Percentiles rank a stretch among this genome's conserved stretches.
Conservation (phyloP, 1,140 invertebrate genomes). For the Zaprionus lachaisei region DNA sequence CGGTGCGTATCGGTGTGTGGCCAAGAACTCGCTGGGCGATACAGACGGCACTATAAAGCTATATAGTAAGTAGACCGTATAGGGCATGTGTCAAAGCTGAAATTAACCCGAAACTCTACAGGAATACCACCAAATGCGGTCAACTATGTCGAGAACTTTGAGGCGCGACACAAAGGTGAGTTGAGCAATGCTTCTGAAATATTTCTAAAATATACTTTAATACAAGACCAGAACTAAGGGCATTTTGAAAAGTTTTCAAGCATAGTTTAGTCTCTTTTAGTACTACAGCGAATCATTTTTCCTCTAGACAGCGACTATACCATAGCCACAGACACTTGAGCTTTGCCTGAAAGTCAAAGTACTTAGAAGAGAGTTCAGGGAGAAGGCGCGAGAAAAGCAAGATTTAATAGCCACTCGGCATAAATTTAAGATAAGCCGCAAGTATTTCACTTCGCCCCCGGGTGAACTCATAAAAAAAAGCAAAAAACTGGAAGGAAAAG, state of each 20-base stretch:
- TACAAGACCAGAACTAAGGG: not conserved
- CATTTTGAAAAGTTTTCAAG: not conserved
- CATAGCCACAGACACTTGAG: not conserved
- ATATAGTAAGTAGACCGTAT: conserved; percentile 87
- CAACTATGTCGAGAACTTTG: conserved; percentile 81
- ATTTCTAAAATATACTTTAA: not conserved
- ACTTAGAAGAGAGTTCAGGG: conserved; percentile 15
- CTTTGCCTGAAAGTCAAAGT: conserved; percentile 22
- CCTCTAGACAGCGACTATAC: not conserved
- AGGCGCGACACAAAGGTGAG: conserved; percentile 80
- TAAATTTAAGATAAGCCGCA: conserved; percentile 78
- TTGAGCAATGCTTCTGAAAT: not conserved
- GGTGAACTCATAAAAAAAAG: conserved; percentile 46
- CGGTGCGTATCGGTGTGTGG: conserved; percentile 93
- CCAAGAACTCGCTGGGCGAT: conserved; percentile 94
- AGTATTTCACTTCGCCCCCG: conserved; percentile 67
- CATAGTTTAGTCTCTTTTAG: not conserved
- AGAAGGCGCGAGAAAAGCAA: conserved; percentile 57
- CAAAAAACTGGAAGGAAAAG: conserved; percentile 38
- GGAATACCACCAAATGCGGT: conserved; percentile 82
- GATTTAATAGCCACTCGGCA: conserved; percentile 82
- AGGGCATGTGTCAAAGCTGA: not conserved
- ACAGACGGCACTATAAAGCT: conserved; percentile 95
- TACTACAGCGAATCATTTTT: not conserved
- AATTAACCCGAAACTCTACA: conserved; percentile 30